A percentile compares a stretch with the other conserved stretches of the same genome.
Evolutionary conservation across 2,888 invertebrate genomes (phyloP).

Genomic region (Pollenia angustigena): DNA sequence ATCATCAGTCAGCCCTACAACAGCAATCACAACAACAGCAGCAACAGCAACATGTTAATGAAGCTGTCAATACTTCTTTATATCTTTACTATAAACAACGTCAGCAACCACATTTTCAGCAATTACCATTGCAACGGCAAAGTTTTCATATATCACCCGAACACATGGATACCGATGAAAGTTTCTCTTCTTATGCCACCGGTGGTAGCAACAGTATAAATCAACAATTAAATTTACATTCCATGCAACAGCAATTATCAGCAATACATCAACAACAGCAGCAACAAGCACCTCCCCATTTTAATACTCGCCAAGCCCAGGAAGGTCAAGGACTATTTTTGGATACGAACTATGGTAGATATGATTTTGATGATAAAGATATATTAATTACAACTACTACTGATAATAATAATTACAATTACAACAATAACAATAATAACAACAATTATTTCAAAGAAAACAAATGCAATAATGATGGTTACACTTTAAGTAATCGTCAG

Average conservation of each 20-base stretch:
- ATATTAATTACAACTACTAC: slow-evolving; percentile 70
- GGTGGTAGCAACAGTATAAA: slow-evolving; percentile 31
- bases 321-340: slow-evolving; percentile 79
- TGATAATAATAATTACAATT: slow-evolving; percentile 61
- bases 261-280: slow-evolving; percentile 63
- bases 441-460: slow-evolving; percentile 71
- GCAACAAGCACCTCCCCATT: slow-evolving; percentile 64
- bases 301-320: slow-evolving; percentile 65
- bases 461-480: slow-evolving; percentile 66
- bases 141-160: slow-evolving; percentile 72
- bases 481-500: slow-evolving; percentile 75
- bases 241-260: slow-evolving; percentile 66
- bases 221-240: slow-evolving; percentile 63
- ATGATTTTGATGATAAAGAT: slow-evolving; percentile 76
- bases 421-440: slow-evolving; percentile 66
- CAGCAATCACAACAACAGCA: slow-evolving; percentile 36
- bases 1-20: slow-evolving; percentile 50
- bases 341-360: slow-evolving; percentile 83
- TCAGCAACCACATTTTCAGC: slow-evolving; percentile 75
- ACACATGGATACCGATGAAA: slow-evolving; percentile 81
- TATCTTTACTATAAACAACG: slow-evolving; percentile 79
- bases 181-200: slow-evolving; percentile 68
- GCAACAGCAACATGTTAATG: slow-evolving; percentile 47
- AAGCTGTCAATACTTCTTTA: slow-evolving; percentile 72
- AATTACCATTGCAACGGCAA: slow-evolving; percentile 63